Base-by-base conservation (phyloP, 2,888 invertebrate species). In the Fragum whitleyi region DNA sequence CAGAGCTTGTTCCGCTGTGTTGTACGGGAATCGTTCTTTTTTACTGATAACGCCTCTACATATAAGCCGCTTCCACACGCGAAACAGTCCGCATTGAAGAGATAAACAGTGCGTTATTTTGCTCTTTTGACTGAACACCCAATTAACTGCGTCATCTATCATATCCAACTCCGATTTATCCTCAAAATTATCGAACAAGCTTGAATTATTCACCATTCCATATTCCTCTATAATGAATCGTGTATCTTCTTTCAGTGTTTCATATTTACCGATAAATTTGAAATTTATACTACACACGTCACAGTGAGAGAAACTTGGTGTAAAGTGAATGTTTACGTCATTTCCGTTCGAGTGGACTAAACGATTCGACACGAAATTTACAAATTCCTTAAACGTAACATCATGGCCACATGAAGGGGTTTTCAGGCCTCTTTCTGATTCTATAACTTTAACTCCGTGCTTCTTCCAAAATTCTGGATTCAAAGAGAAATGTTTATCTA, bases 181-280 rank as follows among this genome's bases (percentile, higher is more conserved):
- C 36, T 0, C 74, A 68, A 42, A 72, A 62, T 6, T 47, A 29
- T 47, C 51, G 1, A 32, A 32, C 28, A 32, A n/a, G 9, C n/a
- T 29, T 55, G 61, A 68, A 73, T 32, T 61, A 21, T 73, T 26
- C 6, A 69, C 29, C 2, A 76, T 26, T 36, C 74, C 74, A 1
- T 82, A 36, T 21, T 68, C 61, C 1, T 82, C 51, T 1, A 87
- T 29, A 11, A 88, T 72, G 36, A 72, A 82, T 1, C 70, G 5
- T 0, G 83, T 85, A 28, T 88, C 88, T 53, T 87, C 81, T 55
- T 75, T 68, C 16, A 87, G 61, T 3, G 81, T 73, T 70, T 88
- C 88, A 59, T 87, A 85, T 70, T 87, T 87, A 3, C 87, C 88
- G 11, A 88, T 87, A 11, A 79, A 80, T 42, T 87, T 79, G 42